Conservation (phyloP, 2,888 invertebrate species). For the Mantis religiosa region DNA sequence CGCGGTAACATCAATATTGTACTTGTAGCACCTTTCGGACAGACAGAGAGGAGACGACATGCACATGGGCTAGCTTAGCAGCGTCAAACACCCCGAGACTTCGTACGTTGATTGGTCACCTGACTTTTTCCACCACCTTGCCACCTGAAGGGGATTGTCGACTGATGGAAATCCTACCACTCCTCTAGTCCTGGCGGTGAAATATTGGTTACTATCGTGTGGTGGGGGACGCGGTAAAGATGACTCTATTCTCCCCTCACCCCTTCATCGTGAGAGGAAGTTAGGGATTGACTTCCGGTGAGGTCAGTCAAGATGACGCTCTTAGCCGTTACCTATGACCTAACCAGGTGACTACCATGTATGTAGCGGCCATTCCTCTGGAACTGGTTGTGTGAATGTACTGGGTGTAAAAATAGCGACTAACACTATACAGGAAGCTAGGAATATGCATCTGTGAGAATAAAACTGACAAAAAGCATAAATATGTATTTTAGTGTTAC, state of each 20-base stretch:
- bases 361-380: not conserved
- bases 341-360: not conserved
- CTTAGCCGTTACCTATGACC: not conserved
- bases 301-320: not conserved
- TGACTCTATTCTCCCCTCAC: not conserved
- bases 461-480: no score
- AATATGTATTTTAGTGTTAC: no score
- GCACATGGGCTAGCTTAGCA: not conserved
- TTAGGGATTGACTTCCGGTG: conserved; percentile 1
- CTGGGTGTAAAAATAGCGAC: no score
- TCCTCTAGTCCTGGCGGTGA: not conserved
- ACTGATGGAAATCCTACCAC: conserved; percentile 1
- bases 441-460: no score
- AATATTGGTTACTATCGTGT: not conserved
- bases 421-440: no score
- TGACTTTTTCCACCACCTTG: conserved; percentile 14
- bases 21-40: not conserved
- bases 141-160: not conserved
- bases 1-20: not conserved
- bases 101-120: conserved; percentile 22
- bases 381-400: not conserved
- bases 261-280: not conserved
- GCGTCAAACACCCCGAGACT: not conserved
- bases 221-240: not conserved
- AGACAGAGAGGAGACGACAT: not conserved